These are phyloP conservation scores for Drosophila grimshawi DNA, from an alignment of 1,140 invertebrate genomes.

Conservation along the genomic window DNA sequence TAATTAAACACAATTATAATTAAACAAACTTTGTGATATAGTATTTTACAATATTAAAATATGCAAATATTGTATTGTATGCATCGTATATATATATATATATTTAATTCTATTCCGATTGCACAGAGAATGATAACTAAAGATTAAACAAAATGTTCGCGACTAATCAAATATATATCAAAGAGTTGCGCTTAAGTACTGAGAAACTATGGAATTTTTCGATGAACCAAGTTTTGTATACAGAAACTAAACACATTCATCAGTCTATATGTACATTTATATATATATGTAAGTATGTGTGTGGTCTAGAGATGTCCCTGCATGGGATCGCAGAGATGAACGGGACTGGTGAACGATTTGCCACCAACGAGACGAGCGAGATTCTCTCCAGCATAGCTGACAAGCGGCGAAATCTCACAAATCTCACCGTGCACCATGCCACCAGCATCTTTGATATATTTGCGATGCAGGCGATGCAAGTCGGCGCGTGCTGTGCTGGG, in stretches of 20 bases:
- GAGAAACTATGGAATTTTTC: constrained; percentile 54
- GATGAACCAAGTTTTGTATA: constrained; percentile 31
- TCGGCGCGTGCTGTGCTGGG: constrained; percentile 93
- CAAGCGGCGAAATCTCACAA: constrained; percentile 95
- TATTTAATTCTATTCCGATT: constrained; percentile 59
- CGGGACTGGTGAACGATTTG: constrained; percentile 89
- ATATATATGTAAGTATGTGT: constrained; percentile 17
- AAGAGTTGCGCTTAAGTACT: constrained; percentile 64
- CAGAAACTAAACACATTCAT: constrained; percentile 57
- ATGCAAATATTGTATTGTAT: constrained; percentile 58
- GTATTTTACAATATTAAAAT: constrained; percentile 64
- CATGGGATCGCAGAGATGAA: constrained; percentile 85
- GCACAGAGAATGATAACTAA: constrained; percentile 55
- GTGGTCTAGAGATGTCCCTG: constrained; percentile 69
- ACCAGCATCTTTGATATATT: constrained; percentile 94
- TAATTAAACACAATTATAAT: neutral
- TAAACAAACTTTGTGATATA: constrained; percentile 2
- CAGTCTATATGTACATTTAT: constrained; percentile 60
- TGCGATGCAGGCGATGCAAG: constrained; percentile 92
- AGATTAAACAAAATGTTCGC: constrained; percentile 34
- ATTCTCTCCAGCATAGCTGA: constrained; percentile 96
- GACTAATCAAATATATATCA: constrained; percentile 24
- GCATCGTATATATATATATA: constrained; percentile 44
- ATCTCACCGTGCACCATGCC: constrained; percentile 89
- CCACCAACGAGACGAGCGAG: constrained; percentile 88